Base-by-base conservation (phyloP, 1,140 invertebrate species). In the Pseudachorutes palmiensis region DNA sequence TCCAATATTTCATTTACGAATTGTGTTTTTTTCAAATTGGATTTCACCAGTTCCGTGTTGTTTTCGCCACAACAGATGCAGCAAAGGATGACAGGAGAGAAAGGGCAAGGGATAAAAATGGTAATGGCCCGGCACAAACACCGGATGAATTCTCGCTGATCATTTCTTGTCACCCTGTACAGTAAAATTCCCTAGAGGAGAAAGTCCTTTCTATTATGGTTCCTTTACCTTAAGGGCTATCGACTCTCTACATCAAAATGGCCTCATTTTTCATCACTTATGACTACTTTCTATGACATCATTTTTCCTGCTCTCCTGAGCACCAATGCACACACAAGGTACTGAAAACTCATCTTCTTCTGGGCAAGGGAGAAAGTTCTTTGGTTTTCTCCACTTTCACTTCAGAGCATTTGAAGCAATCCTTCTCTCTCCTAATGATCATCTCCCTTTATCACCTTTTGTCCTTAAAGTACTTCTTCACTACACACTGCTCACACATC, bases 201-300 rank as follows among this genome's bases (percentile, higher is more conserved):
- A n/a, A n/a, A n/a, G n/a, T n/a, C n/a, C n/a, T n/a, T n/a, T n/a
- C n/a, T n/a, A n/a, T n/a, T n/a, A n/a, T n/a, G n/a, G n/a, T n/a
- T n/a, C 36, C 22, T 30, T 32, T 12, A 60, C 2, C 26, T 16
- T 30, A 32, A 31, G 26, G 58, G 58, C 58, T 60, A 60, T 60
- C 58, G 24, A 31, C 58, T 14, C 24, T 22, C 2, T 30, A 60
- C 24, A 29, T 29, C 24, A 60, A 60, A 60, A 60, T 60, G 30
- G 58, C 58, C 58, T 60, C 58, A 60, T 60, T 60, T 60, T 30
- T 60, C 58, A 60, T 60, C 24, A 55, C 51, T 55, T 55, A 55
- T 55, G 30, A 28, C 26, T 60, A 60, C 24, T 60, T 30, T 30
- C 29, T 60, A 28, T 60, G 58, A 60, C 58, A 60, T 28, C 24